Conservation (phyloP, 2,113 vertebrate genomes). For the Anser brachyrhynchus region DNA sequence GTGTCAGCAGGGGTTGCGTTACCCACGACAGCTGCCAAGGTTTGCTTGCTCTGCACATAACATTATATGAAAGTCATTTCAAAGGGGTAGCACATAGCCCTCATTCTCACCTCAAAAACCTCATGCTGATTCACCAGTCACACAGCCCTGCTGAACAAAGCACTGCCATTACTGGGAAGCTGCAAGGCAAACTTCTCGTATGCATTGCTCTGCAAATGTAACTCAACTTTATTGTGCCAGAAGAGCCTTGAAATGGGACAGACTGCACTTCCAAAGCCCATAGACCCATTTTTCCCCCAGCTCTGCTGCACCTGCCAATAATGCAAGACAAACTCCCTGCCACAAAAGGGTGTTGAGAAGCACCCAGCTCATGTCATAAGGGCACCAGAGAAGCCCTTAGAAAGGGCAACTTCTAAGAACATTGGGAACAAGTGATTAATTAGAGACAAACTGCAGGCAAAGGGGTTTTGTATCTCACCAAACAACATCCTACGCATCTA, state of each 20-base stretch:
- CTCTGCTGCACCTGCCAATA: neutral
- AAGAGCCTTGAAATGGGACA: neutral
- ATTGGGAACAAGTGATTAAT: neutral
- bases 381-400: neutral
- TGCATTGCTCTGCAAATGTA: rapidly evolving
- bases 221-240: neutral
- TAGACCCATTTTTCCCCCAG: neutral
- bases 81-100: neutral
- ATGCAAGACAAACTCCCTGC: neutral
- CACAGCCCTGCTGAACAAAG: neutral
- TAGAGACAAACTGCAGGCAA: neutral
- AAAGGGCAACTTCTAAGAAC: neutral
- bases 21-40: neutral
- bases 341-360: neutral
- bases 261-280: neutral
- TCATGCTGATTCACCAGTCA: neutral
- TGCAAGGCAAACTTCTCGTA: neutral
- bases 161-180: neutral
- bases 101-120: neutral
- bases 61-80: neutral
- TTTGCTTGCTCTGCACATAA: neutral
- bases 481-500: neutral
- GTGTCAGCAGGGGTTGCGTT: neutral
- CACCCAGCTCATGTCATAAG: rapidly evolving
- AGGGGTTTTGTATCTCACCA: neutral